Evolutionary conservation across 2,888 invertebrate genomes (phyloP).

Genomic region (Carabus problematicus): DNA sequence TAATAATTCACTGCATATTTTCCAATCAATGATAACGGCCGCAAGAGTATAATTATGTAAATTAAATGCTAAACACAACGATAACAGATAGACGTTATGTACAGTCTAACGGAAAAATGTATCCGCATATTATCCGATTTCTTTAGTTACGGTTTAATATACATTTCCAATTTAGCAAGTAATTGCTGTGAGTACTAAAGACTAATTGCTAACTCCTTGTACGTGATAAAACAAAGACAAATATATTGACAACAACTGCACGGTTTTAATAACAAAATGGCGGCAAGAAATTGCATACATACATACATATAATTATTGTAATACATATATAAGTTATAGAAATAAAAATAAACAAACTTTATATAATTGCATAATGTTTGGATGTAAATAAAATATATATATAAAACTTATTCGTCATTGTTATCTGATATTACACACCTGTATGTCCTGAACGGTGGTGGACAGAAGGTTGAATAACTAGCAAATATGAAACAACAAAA

Average conservation of each 20-base stretch:
- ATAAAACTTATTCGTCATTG: slow-evolving; percentile 1
- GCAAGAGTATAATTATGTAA: not conserved
- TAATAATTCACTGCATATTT: no score
- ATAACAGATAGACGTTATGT: slow-evolving; percentile 1
- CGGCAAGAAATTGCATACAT: no score
- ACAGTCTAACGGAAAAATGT: not conserved
- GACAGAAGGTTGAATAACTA: slow-evolving; percentile 1
- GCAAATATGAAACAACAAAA: slow-evolving; percentile 17
- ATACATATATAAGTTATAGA: no score
- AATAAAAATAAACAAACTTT: not conserved
- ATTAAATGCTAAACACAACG: not conserved
- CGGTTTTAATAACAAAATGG: no score
- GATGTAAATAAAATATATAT: no score
- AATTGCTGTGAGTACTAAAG: not conserved
- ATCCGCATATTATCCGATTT: not conserved
- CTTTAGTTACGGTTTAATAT: not conserved
- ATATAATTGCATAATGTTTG: no score
- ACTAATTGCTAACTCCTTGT: not conserved
- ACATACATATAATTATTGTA: no score
- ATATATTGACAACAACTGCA: no score
- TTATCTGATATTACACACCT: slow-evolving; percentile 4
- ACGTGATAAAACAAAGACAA: no score
- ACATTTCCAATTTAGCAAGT: slow-evolving; percentile 10
- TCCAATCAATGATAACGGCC: no score
- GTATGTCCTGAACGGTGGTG: slow-evolving; percentile 9